Evolutionary conservation across 1,140 invertebrate species (phyloP).

Genomic region (Drosophila kohkoa): DNA sequence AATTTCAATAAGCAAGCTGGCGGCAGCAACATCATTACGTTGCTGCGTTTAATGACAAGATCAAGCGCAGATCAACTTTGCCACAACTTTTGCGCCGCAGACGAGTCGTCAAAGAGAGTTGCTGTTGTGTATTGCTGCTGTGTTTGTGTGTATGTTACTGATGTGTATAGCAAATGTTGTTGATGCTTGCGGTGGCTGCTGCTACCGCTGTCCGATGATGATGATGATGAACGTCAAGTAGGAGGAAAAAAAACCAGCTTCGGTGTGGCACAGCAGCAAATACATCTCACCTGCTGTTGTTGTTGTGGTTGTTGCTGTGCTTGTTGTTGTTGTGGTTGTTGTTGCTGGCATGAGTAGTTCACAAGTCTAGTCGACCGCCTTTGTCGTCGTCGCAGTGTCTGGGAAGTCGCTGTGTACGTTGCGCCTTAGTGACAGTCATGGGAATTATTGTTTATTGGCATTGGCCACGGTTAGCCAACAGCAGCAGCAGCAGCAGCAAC

Average conservation of each 20-base stretch:
- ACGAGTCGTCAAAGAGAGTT: background rate
- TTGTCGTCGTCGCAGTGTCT: conserved; percentile 68
- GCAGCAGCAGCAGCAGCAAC: conserved; percentile 33
- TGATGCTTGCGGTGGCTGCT: conserved; percentile 45
- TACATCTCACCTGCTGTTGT: conserved; percentile 68
- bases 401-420: conserved; percentile 73
- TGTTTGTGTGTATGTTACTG: no score
- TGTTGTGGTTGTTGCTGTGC: conserved; percentile 46
- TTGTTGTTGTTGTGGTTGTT: conserved; percentile 45
- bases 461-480: conserved; percentile 66
- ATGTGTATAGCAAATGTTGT: conserved; percentile 69
- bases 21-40: conserved; percentile 63
- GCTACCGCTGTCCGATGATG: conserved; percentile 54
- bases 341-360: conserved; percentile 56
- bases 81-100: conserved; percentile 31
- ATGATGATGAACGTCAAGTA: conserved; percentile 73
- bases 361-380: conserved; percentile 49
- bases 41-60: conserved; percentile 79
- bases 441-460: conserved; percentile 83
- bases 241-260: conserved; percentile 73
- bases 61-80: conserved; percentile 70
- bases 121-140: background rate
- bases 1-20: conserved; percentile 64
- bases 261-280: conserved; percentile 62
- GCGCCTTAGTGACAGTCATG: conserved; percentile 79